phyloP scores from a whole-genome alignment of 2,797 vertebrate genomes.

The Falco biarmicus region DNA sequence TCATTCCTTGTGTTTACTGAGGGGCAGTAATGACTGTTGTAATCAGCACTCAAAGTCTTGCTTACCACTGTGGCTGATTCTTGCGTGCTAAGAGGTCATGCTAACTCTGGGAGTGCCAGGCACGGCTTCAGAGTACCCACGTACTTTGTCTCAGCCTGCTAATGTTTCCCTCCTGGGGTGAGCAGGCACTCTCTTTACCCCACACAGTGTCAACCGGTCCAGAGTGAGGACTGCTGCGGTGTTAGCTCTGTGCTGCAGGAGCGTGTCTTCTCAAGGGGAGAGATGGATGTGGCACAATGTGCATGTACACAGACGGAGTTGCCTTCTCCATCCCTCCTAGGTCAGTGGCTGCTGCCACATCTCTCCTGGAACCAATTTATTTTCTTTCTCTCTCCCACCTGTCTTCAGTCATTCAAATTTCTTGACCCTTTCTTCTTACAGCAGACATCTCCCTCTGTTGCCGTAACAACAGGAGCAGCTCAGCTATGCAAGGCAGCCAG shows the following conservation, averaged over 20 bases:
- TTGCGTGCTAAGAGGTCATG: not conserved
- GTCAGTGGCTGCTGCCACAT: not conserved
- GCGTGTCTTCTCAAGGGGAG: not conserved
- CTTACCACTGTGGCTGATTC: not conserved
- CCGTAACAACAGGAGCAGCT: not conserved
- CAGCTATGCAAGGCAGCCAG: not conserved
- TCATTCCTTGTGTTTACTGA: not conserved
- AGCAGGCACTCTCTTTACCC: not conserved
- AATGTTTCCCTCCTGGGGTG: not conserved
- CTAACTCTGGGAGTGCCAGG: not conserved
- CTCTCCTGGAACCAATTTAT: not conserved
- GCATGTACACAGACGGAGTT: not conserved
- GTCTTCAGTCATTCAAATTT: not conserved
- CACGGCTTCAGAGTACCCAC: rapidly evolving
- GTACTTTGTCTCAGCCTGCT: not conserved
- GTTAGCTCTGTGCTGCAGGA: not conserved
- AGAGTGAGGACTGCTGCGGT: rapidly evolving
- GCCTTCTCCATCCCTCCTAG: not conserved
- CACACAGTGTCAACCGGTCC: not conserved
- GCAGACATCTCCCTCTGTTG: not conserved
- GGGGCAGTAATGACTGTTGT: not conserved
- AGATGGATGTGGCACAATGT: not conserved
- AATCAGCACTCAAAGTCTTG: not conserved
- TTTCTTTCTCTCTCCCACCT: not conserved
- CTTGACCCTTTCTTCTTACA: not conserved